Percentiles rank a stretch among this genome's conserved stretches.
These are phyloP conservation scores for Marasmarcha lunaedactyla DNA, from an alignment of 2,888 invertebrate species.

Conservation along the genomic window DNA sequence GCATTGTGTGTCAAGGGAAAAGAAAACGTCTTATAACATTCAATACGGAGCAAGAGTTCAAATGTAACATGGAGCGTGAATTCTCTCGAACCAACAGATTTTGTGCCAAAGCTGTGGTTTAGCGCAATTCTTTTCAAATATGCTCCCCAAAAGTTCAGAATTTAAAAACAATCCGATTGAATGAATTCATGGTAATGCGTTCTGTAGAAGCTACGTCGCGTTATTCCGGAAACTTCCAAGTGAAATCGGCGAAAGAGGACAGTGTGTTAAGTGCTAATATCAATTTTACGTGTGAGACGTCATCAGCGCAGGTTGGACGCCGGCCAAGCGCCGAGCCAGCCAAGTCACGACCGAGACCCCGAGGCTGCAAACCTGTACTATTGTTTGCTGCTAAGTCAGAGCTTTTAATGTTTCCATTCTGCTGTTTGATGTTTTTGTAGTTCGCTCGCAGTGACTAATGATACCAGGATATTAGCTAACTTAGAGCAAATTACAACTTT, in stretches of 20 bases:
- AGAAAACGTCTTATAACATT: no score
- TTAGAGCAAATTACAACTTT: neutral
- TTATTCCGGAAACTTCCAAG: slow-evolving; percentile 25
- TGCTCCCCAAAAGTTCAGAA: no score
- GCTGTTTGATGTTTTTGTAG: neutral
- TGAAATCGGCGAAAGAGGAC: slow-evolving; percentile 29
- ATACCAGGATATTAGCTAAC: neutral
- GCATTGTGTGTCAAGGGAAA: no score
- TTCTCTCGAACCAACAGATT: no score
- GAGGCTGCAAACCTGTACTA: slow-evolving; percentile 26
- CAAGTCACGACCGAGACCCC: slow-evolving; percentile 31
- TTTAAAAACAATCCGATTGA: no score
- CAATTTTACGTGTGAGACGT: slow-evolving; percentile 50
- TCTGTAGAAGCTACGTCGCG: slow-evolving; percentile 11
- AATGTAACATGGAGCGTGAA: no score
- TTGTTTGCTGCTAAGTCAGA: slow-evolving; percentile 12
- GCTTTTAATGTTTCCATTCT: slow-evolving; percentile 1
- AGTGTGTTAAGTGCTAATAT: slow-evolving; percentile 46
- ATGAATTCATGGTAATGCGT: slow-evolving; percentile 2
- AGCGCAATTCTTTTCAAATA: no score
- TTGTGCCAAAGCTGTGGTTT: no score
- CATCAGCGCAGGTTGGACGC: slow-evolving; percentile 37
- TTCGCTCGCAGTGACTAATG: neutral
- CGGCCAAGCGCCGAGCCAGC: slow-evolving; percentile 32
- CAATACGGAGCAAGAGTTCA: no score